A percentile compares a stretch with the other conserved stretches of the same genome.
These are phyloP conservation scores for Vanessa atalanta DNA, from an alignment of 1,140 invertebrate species.

Conservation along the genomic window DNA sequence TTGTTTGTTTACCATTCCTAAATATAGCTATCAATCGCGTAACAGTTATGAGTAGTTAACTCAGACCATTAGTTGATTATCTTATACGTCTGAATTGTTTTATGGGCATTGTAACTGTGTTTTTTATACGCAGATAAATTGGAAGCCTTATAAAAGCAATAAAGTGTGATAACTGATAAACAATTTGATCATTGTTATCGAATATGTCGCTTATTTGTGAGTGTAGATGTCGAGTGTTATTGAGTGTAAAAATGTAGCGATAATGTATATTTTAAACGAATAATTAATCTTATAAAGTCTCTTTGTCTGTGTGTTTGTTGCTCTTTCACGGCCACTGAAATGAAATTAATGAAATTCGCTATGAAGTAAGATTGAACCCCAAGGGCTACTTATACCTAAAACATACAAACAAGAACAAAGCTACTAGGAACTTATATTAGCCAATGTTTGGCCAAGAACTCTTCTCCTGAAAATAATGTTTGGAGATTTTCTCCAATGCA, in stretches of 20 bases:
- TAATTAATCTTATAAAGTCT: too few species aligned
- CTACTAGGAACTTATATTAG: too few species aligned
- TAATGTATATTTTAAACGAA: neutral
- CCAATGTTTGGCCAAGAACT: too few species aligned
- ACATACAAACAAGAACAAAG: too few species aligned
- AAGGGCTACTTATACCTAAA: too few species aligned
- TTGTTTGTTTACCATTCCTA: slow-evolving; percentile 30
- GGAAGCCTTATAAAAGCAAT: slow-evolving; percentile 29
- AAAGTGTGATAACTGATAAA: slow-evolving; percentile 40
- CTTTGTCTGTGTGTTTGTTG: too few species aligned
- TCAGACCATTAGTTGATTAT: slow-evolving; percentile 42
- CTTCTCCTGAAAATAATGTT: too few species aligned
- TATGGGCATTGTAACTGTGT: slow-evolving; percentile 35
- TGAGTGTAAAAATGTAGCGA: neutral
- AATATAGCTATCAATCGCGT: slow-evolving; percentile 12
- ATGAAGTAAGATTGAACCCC: too few species aligned
- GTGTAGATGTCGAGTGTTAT: neutral
- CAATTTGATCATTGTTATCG: slow-evolving; percentile 31
- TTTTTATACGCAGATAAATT: slow-evolving; percentile 37
- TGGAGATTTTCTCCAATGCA: too few species aligned
- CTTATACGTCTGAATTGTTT: slow-evolving; percentile 35
- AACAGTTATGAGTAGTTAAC: slow-evolving; percentile 38
- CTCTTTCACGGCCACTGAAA: too few species aligned
- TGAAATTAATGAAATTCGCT: too few species aligned
- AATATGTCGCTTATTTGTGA: slow-evolving; percentile 21